Conservation (phyloP, 2,113 vertebrate species). For the Cettia cetti region DNA sequence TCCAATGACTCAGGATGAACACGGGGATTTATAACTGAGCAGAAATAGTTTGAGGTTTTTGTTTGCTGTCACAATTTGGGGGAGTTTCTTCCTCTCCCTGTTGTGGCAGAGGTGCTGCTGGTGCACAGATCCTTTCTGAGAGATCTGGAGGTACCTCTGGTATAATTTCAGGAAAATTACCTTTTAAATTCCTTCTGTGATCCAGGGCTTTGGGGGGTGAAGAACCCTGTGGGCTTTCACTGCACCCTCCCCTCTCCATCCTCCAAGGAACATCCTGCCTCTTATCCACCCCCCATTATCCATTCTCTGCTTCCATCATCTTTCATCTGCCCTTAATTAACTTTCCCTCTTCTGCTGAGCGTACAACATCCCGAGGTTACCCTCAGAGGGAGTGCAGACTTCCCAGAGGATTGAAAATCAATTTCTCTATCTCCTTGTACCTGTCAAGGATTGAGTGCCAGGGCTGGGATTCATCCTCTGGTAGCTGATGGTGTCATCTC, state of each 20-base stretch:
- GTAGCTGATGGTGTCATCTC: background rate
- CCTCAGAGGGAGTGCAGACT: background rate
- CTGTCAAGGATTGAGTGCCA: constrained; percentile 19
- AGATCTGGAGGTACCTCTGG: background rate
- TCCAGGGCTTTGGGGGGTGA: background rate
- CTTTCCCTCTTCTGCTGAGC: background rate
- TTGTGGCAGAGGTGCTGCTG: background rate
- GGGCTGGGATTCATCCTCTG: background rate
- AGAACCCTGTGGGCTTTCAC: background rate
- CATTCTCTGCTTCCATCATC: background rate
- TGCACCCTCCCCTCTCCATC: background rate
- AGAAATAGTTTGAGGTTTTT: background rate
- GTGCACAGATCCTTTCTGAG: background rate
- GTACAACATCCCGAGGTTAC: background rate
- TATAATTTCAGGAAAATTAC: background rate
- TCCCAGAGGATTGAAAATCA: constrained; percentile 32
- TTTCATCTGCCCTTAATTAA: constrained; percentile 43
- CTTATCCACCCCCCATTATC: background rate
- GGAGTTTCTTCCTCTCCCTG: rapidly evolving
- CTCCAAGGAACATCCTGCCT: background rate
- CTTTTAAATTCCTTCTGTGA: background rate
- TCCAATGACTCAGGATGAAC: rapidly evolving
- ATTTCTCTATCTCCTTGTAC: background rate
- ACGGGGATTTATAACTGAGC: rapidly evolving
- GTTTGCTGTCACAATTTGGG: background rate